phyloP scores from a whole-genome alignment of 2,797 vertebrate species.

The Xyrichtys novacula region DNA sequence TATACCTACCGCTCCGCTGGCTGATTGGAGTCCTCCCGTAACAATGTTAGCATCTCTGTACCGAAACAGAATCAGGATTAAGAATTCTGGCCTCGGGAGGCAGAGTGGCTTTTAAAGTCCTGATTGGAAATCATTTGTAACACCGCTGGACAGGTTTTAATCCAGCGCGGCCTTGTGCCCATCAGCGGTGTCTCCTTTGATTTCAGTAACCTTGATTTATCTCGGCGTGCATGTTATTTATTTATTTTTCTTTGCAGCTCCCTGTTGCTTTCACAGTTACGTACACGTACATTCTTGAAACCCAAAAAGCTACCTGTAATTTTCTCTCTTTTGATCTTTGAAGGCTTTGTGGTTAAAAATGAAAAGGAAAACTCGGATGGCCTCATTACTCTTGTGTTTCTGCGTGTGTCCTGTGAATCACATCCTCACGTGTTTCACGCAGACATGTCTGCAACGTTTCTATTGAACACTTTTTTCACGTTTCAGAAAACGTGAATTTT shows the following conservation, averaged over 20 bases:
- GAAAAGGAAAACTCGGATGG: conserved; percentile 9
- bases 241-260: conserved; percentile 12
- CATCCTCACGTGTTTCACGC: background rate
- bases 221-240: conserved; percentile 27
- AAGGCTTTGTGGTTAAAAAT: conserved; percentile 2
- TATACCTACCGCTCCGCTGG: conserved; percentile 57
- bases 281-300: conserved; percentile 21
- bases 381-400: background rate
- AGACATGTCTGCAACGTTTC: background rate
- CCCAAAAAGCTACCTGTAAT: conserved; percentile 54
- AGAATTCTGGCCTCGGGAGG: conserved; percentile 63
- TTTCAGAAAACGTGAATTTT: too few relatives aligned
- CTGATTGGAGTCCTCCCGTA: conserved; percentile 74
- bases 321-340: conserved; percentile 40
- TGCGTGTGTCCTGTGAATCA: background rate
- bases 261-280: conserved; percentile 22
- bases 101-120: conserved; percentile 64
- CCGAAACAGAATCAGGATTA: conserved; percentile 60
- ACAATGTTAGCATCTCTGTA: conserved; percentile 72
- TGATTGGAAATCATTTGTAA: conserved; percentile 78
- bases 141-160: conserved; percentile 68
- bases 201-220: conserved; percentile 72
- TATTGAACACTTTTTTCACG: too few relatives aligned
- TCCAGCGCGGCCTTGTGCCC: conserved; percentile 59
- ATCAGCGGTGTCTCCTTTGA: conserved; percentile 63